A percentile compares a stretch with the other conserved stretches of the same genome.
Conservation (phyloP, 1,140 invertebrate species). For the Anthonomus grandis region DNA sequence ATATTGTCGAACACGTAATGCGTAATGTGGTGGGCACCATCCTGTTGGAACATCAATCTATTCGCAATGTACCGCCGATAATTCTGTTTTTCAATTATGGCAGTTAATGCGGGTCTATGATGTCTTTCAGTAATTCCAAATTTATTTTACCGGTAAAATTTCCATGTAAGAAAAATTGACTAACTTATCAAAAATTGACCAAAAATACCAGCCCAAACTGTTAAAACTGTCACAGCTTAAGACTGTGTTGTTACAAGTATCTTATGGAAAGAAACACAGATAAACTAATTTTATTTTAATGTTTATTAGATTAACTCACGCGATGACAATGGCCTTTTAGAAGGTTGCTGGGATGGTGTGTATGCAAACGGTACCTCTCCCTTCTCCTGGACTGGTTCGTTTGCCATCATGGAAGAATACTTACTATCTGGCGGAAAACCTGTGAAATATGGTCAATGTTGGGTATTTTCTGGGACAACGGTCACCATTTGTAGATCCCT, state of each 20-base stretch:
- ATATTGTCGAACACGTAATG: too few species aligned
- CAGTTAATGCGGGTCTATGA: too few species aligned
- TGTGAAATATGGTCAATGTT: constrained; percentile 80
- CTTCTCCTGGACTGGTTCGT: constrained; percentile 67
- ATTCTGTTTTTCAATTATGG: too few species aligned
- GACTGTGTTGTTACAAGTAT: neutral
- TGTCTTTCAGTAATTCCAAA: too few species aligned
- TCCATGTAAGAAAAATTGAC: too few species aligned
- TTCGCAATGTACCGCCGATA: too few species aligned
- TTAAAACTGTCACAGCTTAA: too few species aligned
- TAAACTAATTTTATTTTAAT: too few species aligned
- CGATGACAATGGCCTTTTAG: constrained; percentile 66
- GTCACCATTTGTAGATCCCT: constrained; percentile 63
- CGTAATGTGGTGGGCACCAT: too few species aligned
- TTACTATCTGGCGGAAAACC: constrained; percentile 59
- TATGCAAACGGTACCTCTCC: constrained; percentile 66
- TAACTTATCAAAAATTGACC: neutral
- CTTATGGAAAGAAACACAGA: neutral
- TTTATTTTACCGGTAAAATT: too few species aligned
- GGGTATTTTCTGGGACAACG: constrained; percentile 73
- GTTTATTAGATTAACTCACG: constrained; percentile 57
- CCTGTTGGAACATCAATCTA: too few species aligned
- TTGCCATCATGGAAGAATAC: constrained; percentile 67
- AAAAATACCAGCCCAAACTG: neutral
- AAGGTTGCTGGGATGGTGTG: constrained; percentile 70